phyloP scores from a whole-genome alignment of 2,888 invertebrate genomes.

The Aquatica leii region DNA sequence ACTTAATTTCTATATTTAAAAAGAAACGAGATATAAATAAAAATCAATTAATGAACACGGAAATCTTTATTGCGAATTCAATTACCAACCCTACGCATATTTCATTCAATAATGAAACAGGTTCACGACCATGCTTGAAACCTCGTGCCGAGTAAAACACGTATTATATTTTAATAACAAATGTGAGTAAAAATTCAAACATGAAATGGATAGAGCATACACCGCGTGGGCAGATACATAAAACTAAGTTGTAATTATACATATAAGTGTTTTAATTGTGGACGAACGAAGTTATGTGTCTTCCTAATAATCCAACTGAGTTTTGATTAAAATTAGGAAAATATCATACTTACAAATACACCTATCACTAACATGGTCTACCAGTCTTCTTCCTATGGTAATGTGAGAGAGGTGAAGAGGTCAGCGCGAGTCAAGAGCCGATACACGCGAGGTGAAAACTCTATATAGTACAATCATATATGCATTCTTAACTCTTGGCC shows the following conservation, averaged over 20 bases:
- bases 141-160: conserved; percentile 30
- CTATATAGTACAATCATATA: conserved; percentile 50
- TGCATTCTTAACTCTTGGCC: conserved; percentile 27
- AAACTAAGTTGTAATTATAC: conserved; percentile 60
- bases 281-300: conserved; percentile 54
- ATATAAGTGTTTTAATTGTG: conserved; percentile 61
- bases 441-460: conserved; percentile 57
- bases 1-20: too few species aligned
- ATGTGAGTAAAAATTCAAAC: conserved; percentile 37
- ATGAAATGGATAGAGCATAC: conserved; percentile 38
- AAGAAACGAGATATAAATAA: too few species aligned
- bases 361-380: conserved; percentile 52
- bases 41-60: too few species aligned
- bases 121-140: conserved; percentile 29
- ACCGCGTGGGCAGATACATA: conserved; percentile 59
- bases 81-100: conserved; percentile 29
- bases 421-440: conserved; percentile 60
- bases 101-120: conserved; percentile 29
- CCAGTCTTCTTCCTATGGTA: conserved; percentile 56
- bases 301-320: conserved; percentile 50
- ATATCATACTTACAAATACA: conserved; percentile 39
- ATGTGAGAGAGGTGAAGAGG: conserved; percentile 61
- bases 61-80: conserved; percentile 15
- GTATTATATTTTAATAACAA: conserved; percentile 39
- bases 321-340: conserved; percentile 40